Base-by-base conservation (phyloP, 2,888 invertebrate species). In the Penaeus monodon region DNA sequence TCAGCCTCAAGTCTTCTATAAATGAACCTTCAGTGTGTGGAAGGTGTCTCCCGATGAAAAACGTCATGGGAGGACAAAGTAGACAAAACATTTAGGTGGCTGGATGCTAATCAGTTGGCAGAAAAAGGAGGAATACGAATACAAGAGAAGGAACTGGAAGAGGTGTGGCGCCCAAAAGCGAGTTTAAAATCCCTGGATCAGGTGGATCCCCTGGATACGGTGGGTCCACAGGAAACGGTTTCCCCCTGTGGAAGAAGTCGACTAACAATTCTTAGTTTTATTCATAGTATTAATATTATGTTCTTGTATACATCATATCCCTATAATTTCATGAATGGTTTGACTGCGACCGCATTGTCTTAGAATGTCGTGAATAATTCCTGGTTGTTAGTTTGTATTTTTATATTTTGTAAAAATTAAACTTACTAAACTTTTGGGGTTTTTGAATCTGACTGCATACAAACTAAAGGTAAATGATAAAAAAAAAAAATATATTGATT, bases 1-100 rank as follows among this genome's bases (percentile, higher is more conserved):
- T 93, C 92, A 93, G 93, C 92, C 93, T 94, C 93, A 99, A 99
- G 95, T 96, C 96, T 90, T 96, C 97, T 89, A 81, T 92, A 92
- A 98, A 99, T 92, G 99, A 98, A 92, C 98, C 98, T 91, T 98
- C 98, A 92, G 94, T 98, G 90, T 98, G 98, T 94, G 96, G 96
- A 92, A 97, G 93, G 95, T 98, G 92, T 93, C 95, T 0, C 97
- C 96, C 91, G 93, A 95, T 0, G 98, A 98, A 68, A 96, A 96
- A 93, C 95, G 94, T 91, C 94, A 94, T 80, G 96, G 91, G 92
- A 95, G 91, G 96, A 97, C 92, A 97, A 97, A 92, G 97, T 97
- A 93, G 96, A 96, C 91, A 97, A 97, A 92, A 96, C 96, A 89
- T 96, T 97, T 92, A 95, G 96, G 91, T 96, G 91, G 96, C 96